phyloP scores from a whole-genome alignment of 2,888 invertebrate species.

The Tachina lurida region DNA sequence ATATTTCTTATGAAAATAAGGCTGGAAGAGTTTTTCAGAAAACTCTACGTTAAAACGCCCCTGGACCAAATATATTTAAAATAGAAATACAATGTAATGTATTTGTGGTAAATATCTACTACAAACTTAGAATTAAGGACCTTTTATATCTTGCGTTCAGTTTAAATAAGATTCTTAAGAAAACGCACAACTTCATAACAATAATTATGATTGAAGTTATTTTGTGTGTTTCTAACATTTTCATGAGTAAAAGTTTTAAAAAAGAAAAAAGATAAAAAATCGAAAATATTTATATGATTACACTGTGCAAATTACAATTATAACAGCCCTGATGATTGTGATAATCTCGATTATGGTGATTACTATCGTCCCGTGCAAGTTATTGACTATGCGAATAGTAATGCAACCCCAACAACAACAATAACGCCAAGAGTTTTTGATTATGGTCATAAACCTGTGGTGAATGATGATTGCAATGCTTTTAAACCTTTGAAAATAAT shows the following conservation, averaged over 20 bases:
- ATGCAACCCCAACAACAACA: slow-evolving; percentile 73
- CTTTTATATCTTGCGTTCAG: slow-evolving; percentile 8
- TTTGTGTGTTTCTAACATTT: slow-evolving; percentile 62
- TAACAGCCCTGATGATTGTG: slow-evolving; percentile 75
- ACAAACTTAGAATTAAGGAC: no score
- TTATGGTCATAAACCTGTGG: slow-evolving; percentile 86
- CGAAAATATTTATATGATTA: slow-evolving; percentile 63
- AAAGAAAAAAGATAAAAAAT: slow-evolving; percentile 57
- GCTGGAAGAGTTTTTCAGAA: no score
- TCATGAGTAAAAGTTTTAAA: slow-evolving; percentile 44
- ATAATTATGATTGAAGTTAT: slow-evolving; percentile 50
- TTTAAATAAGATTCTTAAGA: neutral
- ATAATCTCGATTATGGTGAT: slow-evolving; percentile 81
- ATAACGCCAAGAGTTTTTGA: slow-evolving; percentile 87
- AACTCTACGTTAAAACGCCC: no score
- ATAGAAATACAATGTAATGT: no score
- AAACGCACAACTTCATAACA: slow-evolving; percentile 12
- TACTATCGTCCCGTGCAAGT: slow-evolving; percentile 86
- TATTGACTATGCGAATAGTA: slow-evolving; percentile 88
- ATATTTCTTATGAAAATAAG: no score
- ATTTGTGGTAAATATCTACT: no score
- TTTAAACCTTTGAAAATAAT: slow-evolving; percentile 87
- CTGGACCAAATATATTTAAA: no score
- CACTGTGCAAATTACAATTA: slow-evolving; percentile 73
- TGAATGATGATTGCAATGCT: slow-evolving; percentile 80